Base-by-base conservation (phyloP, 2,888 invertebrate genomes). In the Gerris lacustris region DNA sequence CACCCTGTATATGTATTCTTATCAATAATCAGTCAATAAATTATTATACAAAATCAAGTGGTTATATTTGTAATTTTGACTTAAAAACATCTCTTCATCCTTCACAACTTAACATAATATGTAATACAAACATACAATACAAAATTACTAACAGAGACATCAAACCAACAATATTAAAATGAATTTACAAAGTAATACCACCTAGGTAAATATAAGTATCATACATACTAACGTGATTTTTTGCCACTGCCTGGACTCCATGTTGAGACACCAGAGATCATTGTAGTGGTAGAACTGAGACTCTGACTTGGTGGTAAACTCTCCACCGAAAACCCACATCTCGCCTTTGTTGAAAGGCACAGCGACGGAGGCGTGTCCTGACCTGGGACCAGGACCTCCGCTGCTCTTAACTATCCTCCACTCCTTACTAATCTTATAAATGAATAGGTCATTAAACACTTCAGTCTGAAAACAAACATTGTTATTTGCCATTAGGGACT, bases 241-340 rank as follows among this genome's bases (percentile, higher is more conserved):
- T 77, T 94, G 90, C 96, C 96, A 96, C 79, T 86, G 87, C 75
- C 88, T 88, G 0, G 86, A 84, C 47, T 85, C 84, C 0, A 95
- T 80, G 75, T 90, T 88, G 79, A 88, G 91, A 70, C 91, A 87
- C 95, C 96, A 96, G 0, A 96, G 82, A 79, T 96, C 96, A 78
- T 87, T 88, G 80, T 94, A 96, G 79, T 96, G 96, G 78, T 94
- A 90, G 80, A 94, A 96, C 81, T 96, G 96, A 18, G 91, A 87
- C 79, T 95, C 94, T 0, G 91, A 87, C 0, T 92, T 91, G 78
- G 92, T 94, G 5, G 93, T 90, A 82, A 90, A 95, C 82, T 96
- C 96, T 1, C 96, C 96, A 6, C 96, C 96, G 82, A 95, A 96
- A 67, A 88, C 80, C 88, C 88, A 88, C 67, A 88, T 78, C 77